Evolutionary conservation across 2,113 vertebrate genomes (phyloP).

Genomic region (Chiloscyllium plagiosum): DNA sequence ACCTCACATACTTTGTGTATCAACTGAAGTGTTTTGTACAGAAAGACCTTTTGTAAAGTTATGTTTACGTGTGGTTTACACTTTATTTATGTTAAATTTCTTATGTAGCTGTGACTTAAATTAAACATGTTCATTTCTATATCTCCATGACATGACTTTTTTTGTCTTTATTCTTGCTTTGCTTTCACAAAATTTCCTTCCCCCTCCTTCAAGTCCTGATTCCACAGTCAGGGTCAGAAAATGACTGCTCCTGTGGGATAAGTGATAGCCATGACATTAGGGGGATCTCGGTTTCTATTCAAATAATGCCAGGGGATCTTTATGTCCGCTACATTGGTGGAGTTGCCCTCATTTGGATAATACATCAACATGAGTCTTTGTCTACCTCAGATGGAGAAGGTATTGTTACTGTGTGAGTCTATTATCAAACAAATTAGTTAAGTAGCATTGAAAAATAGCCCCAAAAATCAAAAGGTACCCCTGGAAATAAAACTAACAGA

Average conservation of each 20-base stretch:
- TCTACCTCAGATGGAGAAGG: too few species aligned
- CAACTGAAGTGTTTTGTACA: slow-evolving; percentile 27
- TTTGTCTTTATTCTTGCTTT: neutral
- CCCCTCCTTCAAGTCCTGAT: neutral
- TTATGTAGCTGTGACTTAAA: slow-evolving; percentile 34
- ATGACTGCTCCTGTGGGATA: neutral
- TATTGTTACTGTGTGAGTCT: too few species aligned
- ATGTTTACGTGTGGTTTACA: slow-evolving; percentile 31
- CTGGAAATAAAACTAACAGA: too few species aligned
- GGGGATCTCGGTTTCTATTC: neutral
- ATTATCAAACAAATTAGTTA: too few species aligned
- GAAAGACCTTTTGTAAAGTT: neutral
- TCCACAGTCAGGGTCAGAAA: neutral
- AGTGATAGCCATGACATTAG: neutral
- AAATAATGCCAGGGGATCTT: neutral
- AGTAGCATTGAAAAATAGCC: too few species aligned
- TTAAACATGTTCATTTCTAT: slow-evolving; percentile 32
- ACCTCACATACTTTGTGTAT: neutral
- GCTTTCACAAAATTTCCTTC: neutral
- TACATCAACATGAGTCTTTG: too few species aligned
- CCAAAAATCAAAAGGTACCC: too few species aligned
- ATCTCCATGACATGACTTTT: neutral
- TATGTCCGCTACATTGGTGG: neutral
- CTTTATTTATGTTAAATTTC: slow-evolving; percentile 35
- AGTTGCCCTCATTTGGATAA: too few species aligned